phyloP scores from a whole-genome alignment of 1,140 invertebrate species.

The Euwallacea similis region DNA sequence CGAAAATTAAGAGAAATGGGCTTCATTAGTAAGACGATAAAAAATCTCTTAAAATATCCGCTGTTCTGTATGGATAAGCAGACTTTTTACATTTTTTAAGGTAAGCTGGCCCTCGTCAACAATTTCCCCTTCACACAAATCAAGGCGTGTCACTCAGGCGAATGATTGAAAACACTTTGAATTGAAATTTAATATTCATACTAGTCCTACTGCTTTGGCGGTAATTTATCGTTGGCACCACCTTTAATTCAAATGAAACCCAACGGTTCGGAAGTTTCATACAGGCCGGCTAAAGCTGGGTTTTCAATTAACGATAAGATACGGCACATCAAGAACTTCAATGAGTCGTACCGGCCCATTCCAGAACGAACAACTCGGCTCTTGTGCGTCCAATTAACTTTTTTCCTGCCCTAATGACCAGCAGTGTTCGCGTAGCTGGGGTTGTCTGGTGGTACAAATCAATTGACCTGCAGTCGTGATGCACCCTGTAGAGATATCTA shows the following conservation, averaged over 20 bases:
- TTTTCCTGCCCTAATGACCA: slow-evolving; percentile 11
- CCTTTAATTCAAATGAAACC: too few species aligned
- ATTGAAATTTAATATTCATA: neutral
- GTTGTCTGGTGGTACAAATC: neutral
- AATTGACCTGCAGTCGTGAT: slow-evolving; percentile 2
- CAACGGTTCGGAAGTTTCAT: too few species aligned
- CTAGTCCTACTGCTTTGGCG: too few species aligned
- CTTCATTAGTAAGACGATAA: too few species aligned
- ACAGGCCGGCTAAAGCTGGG: too few species aligned
- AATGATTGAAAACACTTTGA: slow-evolving; percentile 1
- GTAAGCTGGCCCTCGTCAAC: too few species aligned
- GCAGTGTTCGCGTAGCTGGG: neutral
- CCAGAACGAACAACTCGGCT: neutral
- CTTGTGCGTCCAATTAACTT: slow-evolving; percentile 14
- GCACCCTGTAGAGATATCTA: slow-evolving; percentile 19
- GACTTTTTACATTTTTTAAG: too few species aligned
- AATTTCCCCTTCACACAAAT: neutral
- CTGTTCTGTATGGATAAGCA: too few species aligned
- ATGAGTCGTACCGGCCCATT: slow-evolving; percentile 6
- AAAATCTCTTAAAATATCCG: too few species aligned
- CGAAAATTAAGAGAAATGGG: too few species aligned
- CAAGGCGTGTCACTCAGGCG: slow-evolving; percentile 8
- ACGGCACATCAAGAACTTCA: slow-evolving; percentile 10
- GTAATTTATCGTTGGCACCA: too few species aligned
- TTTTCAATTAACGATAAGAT: slow-evolving; percentile 7